A percentile compares a stretch with the other conserved stretches of the same genome.
Evolutionary conservation across 2,113 vertebrate species (phyloP).

Genomic region (Epinephelus moara): DNA sequence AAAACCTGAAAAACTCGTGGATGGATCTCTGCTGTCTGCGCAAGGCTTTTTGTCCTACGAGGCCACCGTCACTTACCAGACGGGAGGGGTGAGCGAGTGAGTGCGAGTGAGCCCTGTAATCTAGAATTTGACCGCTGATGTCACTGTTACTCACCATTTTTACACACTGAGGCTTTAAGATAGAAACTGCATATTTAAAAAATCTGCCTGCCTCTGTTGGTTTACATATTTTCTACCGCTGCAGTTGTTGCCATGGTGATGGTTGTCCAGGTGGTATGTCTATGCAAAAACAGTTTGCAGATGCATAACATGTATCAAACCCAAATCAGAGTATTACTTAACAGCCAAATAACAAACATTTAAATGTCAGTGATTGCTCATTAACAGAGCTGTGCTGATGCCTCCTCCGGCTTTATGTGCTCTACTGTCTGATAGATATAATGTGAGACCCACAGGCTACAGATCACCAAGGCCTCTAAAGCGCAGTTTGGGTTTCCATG

Average conservation of each 20-base stretch:
- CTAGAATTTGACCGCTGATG: too few relatives aligned
- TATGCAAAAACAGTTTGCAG: conserved; percentile 49
- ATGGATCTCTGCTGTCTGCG: too few relatives aligned
- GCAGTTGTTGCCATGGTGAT: conserved; percentile 70
- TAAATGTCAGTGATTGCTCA: background rate
- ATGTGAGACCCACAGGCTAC: conserved; percentile 15
- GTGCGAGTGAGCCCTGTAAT: too few relatives aligned
- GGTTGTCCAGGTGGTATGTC: conserved; percentile 38
- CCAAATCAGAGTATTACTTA: conserved; percentile 29
- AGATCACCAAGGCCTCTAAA: conserved; percentile 29
- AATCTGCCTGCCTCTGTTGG: background rate
- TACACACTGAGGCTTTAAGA: background rate
- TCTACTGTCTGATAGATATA: conserved; percentile 11
- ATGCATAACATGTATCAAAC: conserved; percentile 44
- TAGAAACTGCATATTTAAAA: conserved; percentile 8
- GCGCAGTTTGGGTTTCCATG: conserved; percentile 45
- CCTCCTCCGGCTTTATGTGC: background rate
- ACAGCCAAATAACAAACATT: conserved; percentile 9
- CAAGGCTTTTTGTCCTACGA: too few relatives aligned
- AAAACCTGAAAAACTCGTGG: too few relatives aligned
- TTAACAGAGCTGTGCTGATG: background rate
- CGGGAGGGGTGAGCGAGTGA: too few relatives aligned
- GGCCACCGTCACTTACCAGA: too few relatives aligned
- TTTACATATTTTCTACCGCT: conserved; percentile 36
- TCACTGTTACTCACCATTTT: too few relatives aligned